Evolutionary conservation across 1,140 invertebrate species (phyloP).

Genomic region (Palaemon carinicauda): DNA sequence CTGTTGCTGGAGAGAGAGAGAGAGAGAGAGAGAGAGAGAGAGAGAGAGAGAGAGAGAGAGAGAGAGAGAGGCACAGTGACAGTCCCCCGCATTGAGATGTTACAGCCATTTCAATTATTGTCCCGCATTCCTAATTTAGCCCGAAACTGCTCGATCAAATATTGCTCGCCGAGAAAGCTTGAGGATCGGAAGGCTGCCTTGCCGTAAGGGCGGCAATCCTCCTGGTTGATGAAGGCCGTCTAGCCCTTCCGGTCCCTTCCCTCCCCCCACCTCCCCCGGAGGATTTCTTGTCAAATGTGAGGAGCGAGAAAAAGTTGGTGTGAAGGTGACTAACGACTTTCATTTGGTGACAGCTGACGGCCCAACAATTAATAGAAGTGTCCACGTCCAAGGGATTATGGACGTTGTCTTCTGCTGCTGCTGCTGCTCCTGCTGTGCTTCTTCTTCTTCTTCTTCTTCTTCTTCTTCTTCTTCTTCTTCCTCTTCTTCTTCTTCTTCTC

Average conservation of each 20-base stretch:
- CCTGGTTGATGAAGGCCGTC: background rate
- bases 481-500: background rate
- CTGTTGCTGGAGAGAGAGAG: background rate
- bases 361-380: constrained; percentile 54
- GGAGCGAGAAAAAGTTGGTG: constrained; percentile 46
- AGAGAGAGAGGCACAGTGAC: constrained; percentile 4
- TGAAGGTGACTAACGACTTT: constrained; percentile 55
- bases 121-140: constrained; percentile 45
- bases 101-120: constrained; percentile 52
- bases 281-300: constrained; percentile 54
- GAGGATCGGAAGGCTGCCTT: background rate
- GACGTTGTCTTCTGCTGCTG: constrained; percentile 9
- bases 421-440: background rate
- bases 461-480: background rate
- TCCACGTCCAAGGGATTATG: constrained; percentile 46
- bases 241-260: background rate
- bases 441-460: background rate
- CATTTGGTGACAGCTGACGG: constrained; percentile 56
- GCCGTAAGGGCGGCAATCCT: constrained; percentile 31
- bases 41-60: constrained; percentile 20
- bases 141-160: constrained; percentile 43
- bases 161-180: constrained; percentile 23
- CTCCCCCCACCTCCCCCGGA: background rate
- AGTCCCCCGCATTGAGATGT: constrained; percentile 35
- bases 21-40: background rate